phyloP scores from a whole-genome alignment of 2,888 invertebrate species.

The Gnatocerus cornutus region DNA sequence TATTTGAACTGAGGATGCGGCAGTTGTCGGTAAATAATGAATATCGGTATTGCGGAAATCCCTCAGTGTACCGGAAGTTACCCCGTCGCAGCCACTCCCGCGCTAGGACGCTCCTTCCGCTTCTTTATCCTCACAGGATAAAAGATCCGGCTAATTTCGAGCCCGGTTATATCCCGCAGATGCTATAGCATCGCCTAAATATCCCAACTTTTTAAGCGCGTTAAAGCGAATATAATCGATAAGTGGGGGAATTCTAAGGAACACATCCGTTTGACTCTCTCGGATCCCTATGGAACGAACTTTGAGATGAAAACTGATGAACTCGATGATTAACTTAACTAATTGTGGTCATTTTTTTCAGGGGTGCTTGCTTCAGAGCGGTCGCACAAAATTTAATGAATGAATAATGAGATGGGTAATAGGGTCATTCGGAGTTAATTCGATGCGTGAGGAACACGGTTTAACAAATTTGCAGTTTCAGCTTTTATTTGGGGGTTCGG shows the following conservation, averaged over 20 bases:
- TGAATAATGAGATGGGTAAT: slow-evolving; percentile 15
- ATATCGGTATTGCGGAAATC: slow-evolving; percentile 69
- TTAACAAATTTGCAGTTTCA: slow-evolving; percentile 13
- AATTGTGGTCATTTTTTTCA: slow-evolving; percentile 34
- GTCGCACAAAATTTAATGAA: slow-evolving; percentile 26
- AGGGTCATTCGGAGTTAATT: background rate
- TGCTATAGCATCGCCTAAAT: slow-evolving; percentile 41
- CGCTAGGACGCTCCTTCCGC: slow-evolving; percentile 62
- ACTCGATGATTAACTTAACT: slow-evolving; percentile 33
- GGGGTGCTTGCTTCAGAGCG: background rate
- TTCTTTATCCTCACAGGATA: slow-evolving; percentile 66
- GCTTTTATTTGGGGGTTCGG: background rate
- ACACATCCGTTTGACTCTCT: slow-evolving; percentile 27
- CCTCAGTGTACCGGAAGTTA: slow-evolving; percentile 67
- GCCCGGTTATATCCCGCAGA: slow-evolving; percentile 47
- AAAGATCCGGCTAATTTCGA: slow-evolving; percentile 62
- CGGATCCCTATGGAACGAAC: slow-evolving; percentile 6
- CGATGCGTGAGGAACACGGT: slow-evolving; percentile 9
- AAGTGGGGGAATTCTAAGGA: slow-evolving; percentile 51
- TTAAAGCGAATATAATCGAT: slow-evolving; percentile 53
- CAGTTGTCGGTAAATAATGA: slow-evolving; percentile 67
- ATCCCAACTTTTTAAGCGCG: slow-evolving; percentile 51
- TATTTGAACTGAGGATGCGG: slow-evolving; percentile 40
- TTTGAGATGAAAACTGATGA: slow-evolving; percentile 20
- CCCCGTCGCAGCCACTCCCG: slow-evolving; percentile 66